These are phyloP conservation scores for Macquaria ambigua DNA, from an alignment of 2,113 vertebrate species.

Conservation along the genomic window DNA sequence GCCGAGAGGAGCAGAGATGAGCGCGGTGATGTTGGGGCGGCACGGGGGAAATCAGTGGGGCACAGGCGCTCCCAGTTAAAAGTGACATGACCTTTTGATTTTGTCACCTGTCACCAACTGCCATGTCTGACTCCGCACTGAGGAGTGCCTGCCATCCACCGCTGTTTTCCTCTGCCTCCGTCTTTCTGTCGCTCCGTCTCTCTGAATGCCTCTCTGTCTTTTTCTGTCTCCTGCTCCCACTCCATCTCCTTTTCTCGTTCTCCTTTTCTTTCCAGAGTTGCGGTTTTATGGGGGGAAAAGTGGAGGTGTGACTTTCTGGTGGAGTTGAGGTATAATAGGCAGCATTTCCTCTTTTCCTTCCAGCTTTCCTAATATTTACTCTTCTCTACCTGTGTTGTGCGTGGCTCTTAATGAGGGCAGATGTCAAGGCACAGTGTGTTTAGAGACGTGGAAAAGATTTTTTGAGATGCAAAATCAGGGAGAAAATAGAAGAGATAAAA, in stretches of 20 bases:
- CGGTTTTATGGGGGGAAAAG: constrained; percentile 54
- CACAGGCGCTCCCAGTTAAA: constrained; percentile 96
- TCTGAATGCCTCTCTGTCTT: constrained; percentile 72
- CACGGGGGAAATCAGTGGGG: constrained; percentile 96
- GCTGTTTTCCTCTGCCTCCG: constrained; percentile 70
- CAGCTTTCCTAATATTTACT: constrained; percentile 73
- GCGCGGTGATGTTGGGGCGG: constrained; percentile 78
- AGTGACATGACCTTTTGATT: constrained; percentile 98
- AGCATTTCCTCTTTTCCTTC: constrained; percentile 60
- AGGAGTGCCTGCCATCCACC: constrained; percentile 81
- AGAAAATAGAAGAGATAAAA: constrained; percentile 69
- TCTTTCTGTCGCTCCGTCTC: constrained; percentile 71
- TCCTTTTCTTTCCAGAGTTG: constrained; percentile 68
- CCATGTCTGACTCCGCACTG: constrained; percentile 84
- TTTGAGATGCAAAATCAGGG: constrained; percentile 62
- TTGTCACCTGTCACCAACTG: constrained; percentile 95
- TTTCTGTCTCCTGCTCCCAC: constrained; percentile 79
- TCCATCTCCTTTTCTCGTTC: constrained; percentile 66
- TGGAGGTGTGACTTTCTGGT: constrained; percentile 73
- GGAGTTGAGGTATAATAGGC: constrained; percentile 75
- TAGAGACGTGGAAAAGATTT: constrained; percentile 45
- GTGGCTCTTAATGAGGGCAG: constrained; percentile 80
- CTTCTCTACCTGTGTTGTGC: constrained; percentile 62
- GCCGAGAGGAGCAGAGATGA: constrained; percentile 76
- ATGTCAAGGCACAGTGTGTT: constrained; percentile 73